Base-by-base conservation (phyloP, 2,888 invertebrate genomes). In the Panopea generosa region DNA sequence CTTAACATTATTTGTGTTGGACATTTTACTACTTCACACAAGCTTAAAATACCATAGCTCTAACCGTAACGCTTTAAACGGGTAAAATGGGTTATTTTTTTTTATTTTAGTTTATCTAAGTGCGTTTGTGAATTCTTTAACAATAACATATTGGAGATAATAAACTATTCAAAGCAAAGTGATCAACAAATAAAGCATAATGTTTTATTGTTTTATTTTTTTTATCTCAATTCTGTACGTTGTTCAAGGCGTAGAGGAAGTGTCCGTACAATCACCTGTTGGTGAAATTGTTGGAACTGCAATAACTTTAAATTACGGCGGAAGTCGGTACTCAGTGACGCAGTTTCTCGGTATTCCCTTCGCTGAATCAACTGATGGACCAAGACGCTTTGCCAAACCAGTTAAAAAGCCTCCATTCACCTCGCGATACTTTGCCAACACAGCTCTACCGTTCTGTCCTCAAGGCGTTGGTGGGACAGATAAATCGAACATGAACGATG, bases 261-360 rank as follows among this genome's bases (percentile, higher is more conserved):
- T 72, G 2, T 33, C 33, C 22, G 59, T 66, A 18, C 20, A 24
- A 4, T 52, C 72, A 18, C 24, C 47, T 16, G 45, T 61, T 16
- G 72, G 72, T 11, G 47, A 29, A 3, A 72, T 72, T 2, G 29
- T 27, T 18, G 72, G 72, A 16, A 2, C 7, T 11, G 27, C 22
- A 2, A 27, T 45, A 14, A 14, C 14, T 2, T 16, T 55, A 7
- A 24, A 52, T 0, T 59, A 62, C 40, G 45, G 20, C 18, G 40
- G 22, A n/a, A 27, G 55, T 4, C 38, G 22, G 2, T 49, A 55
- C 27, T 22, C 0, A 11, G 22, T 57, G 0, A 40, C 29, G 2
- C 26, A 1, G 6, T 74, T 68, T 49, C 24, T 68, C 1, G 74
- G 74, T 4, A 63, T 74, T 14, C 68, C 74, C 0, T 74, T 38